Percentiles rank a stretch among this genome's conserved stretches.
These are phyloP conservation scores for Limnephilus rhombicus DNA, from an alignment of 2,888 invertebrate genomes.

Conservation along the genomic window DNA sequence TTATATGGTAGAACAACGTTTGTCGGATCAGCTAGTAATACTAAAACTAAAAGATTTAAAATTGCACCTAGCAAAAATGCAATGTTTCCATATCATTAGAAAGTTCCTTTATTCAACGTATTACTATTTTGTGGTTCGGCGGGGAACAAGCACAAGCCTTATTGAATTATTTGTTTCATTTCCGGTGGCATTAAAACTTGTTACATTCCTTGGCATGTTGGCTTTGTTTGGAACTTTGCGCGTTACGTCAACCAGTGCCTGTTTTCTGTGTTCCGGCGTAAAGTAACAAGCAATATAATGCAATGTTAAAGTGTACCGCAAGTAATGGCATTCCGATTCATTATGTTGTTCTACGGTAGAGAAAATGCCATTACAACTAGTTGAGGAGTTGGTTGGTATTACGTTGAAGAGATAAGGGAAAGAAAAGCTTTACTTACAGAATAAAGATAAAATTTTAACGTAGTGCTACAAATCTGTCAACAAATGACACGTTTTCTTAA, in stretches of 20 bases:
- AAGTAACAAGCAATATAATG: background rate
- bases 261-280: background rate
- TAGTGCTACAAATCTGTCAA: too few relatives aligned
- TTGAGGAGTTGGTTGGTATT: too few relatives aligned
- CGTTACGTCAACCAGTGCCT: background rate
- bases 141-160: background rate
- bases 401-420: too few relatives aligned
- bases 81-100: background rate
- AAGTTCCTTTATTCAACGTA: background rate
- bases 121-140: background rate
- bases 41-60: background rate
- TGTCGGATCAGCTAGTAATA: too few relatives aligned
- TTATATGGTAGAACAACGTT: too few relatives aligned
- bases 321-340: background rate
- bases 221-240: constrained; percentile 4
- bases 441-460: too few relatives aligned
- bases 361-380: too few relatives aligned
- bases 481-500: too few relatives aligned
- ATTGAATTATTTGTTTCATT: constrained; percentile 40
- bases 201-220: constrained; percentile 17
- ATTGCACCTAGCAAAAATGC: background rate
- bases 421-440: too few relatives aligned
- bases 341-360: background rate
- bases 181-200: constrained; percentile 20
- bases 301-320: background rate